A percentile compares a stretch with the other conserved stretches of the same genome.
Evolutionary conservation across 1,140 invertebrate genomes (phyloP).

Genomic region (Drosophila simulans): DNA sequence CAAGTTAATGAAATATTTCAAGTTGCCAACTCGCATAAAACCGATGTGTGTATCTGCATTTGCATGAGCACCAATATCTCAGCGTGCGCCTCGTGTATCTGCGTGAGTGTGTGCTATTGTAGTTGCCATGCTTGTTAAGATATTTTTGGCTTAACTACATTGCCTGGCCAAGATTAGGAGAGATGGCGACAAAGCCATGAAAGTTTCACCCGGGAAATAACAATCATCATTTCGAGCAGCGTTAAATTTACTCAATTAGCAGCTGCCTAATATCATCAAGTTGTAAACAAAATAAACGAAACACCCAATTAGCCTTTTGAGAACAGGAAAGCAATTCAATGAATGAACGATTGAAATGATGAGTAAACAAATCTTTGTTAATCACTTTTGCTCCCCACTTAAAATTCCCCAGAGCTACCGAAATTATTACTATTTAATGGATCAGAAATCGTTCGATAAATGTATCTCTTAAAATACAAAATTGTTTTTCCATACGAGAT

Average conservation of each 20-base stretch:
- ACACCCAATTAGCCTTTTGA: conserved; percentile 37
- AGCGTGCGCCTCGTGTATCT: background rate
- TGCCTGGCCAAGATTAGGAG: conserved; percentile 3
- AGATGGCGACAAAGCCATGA: conserved; percentile 21
- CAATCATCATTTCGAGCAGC: conserved; percentile 31
- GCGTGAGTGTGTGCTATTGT: conserved; percentile 6
- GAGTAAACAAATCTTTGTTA: conserved; percentile 39
- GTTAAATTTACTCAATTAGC: conserved; percentile 47
- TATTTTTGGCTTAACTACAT: conserved; percentile 9
- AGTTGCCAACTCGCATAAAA: conserved; percentile 36
- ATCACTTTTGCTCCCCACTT: conserved; percentile 13
- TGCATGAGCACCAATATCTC: background rate
- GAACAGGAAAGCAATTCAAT: conserved; percentile 20
- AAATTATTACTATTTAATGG: conserved; percentile 18
- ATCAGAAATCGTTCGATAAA: conserved; percentile 14
- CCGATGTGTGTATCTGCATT: conserved; percentile 1
- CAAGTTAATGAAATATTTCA: conserved; percentile 44
- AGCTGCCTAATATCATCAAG: conserved; percentile 42
- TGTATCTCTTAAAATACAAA: background rate
- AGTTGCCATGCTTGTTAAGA: conserved; percentile 7
- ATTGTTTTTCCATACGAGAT: background rate
- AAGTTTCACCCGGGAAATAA: conserved; percentile 7
- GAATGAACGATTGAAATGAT: conserved; percentile 6
- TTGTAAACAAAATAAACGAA: conserved; percentile 35
- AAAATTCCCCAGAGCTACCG: background rate